Conservation (phyloP, 2,113 vertebrate genomes). For the Peromyscus polionotus region DNA sequence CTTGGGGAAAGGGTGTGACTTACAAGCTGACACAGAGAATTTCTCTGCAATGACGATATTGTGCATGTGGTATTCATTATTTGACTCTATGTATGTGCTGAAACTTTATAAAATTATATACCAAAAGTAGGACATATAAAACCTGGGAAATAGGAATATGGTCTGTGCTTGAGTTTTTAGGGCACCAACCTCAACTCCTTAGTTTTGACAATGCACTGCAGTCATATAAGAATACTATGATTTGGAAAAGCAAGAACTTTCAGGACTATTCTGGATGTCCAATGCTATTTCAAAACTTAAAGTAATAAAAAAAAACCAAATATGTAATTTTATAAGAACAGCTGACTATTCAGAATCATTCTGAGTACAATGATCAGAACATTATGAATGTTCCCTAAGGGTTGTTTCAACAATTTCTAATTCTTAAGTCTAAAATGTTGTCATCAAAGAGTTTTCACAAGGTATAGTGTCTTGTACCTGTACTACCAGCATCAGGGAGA, state of each 20-base stretch:
- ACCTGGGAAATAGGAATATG: background rate
- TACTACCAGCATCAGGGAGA: background rate
- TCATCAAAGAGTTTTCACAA: background rate
- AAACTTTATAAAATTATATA: background rate
- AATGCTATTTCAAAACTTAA: conserved; percentile 46
- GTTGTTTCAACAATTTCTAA: background rate
- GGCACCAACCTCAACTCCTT: background rate
- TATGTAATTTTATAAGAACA: conserved; percentile 1
- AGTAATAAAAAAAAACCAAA: conserved; percentile 12
- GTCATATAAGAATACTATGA: background rate
- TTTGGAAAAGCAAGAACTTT: background rate
- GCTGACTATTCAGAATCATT: conserved; percentile 2
- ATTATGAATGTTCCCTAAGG: background rate
- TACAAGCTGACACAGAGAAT: background rate
- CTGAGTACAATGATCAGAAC: conserved; percentile 29
- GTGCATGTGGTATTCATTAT: background rate
- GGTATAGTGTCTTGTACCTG: background rate
- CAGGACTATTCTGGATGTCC: background rate
- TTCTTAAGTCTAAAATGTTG: conserved; percentile 23
- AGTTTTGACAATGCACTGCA: background rate
- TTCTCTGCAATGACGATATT: background rate
- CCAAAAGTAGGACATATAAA: background rate
- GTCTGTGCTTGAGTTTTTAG: background rate
- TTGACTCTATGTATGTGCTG: background rate
- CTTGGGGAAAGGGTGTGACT: background rate